A percentile compares a stretch with the other conserved stretches of the same genome.
These are phyloP conservation scores for Isaurus tuberculatus DNA, from an alignment of 92 coral and sea anemone genomes.

Conservation along the genomic window DNA sequence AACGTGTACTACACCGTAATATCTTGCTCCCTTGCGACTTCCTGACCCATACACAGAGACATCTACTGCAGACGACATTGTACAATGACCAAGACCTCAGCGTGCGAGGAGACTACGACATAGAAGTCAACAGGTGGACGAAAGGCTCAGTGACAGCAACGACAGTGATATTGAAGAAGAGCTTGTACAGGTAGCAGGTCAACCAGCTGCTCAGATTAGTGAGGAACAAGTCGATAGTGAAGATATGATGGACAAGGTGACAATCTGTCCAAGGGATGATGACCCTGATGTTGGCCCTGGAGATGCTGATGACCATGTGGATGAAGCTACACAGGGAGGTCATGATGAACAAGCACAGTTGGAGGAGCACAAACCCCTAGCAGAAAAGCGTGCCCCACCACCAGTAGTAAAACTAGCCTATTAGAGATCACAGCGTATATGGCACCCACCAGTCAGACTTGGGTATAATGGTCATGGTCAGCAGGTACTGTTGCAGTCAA, in stretches of 20 bases:
- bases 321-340: conserved; percentile 19
- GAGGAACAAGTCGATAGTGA: neutral
- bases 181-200: neutral
- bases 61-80: conserved; percentile 9
- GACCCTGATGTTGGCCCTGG: neutral
- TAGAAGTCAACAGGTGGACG: conserved; percentile 4
- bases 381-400: neutral
- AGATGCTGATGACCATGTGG: neutral
- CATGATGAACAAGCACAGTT: neutral
- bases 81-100: neutral
- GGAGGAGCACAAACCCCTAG: conserved; percentile 7
- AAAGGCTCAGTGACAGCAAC: neutral
- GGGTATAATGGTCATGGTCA: neutral
- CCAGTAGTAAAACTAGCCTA: neutral
- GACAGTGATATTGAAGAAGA: neutral
- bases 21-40: conserved; percentile 22
- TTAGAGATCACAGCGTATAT: neutral
- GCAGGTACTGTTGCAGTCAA: neutral
- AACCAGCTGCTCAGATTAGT: neutral
- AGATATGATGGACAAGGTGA: neutral
- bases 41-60: neutral
- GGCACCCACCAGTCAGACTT: neutral
- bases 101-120: neutral
- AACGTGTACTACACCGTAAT: neutral
- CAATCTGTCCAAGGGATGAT: neutral